A percentile compares a stretch with the other conserved stretches of the same genome.
Evolutionary conservation across 2,888 invertebrate genomes (phyloP).

Genomic region (Coremacera marginata): DNA sequence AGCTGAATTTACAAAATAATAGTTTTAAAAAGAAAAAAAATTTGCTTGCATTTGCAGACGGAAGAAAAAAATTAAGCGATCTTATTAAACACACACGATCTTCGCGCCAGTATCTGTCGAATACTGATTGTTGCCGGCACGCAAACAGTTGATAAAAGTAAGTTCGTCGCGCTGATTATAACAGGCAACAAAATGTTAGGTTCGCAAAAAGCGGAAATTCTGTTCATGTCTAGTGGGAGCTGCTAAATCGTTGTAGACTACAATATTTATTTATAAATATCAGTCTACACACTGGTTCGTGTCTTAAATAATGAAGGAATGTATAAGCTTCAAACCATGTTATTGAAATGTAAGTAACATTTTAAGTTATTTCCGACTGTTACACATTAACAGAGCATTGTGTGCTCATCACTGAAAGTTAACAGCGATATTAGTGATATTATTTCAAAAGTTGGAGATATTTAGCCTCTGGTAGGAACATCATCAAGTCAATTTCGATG

Average conservation of each 20-base stretch:
- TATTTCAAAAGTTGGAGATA: too few species aligned
- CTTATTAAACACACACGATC: slow-evolving; percentile 8
- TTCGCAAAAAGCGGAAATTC: not conserved
- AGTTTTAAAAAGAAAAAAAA: not conserved
- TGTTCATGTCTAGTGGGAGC: not conserved
- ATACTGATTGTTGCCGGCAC: slow-evolving; percentile 16
- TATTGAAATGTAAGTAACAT: not conserved
- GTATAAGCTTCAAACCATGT: not conserved
- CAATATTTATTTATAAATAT: not conserved
- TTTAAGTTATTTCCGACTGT: too few species aligned
- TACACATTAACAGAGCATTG: too few species aligned
- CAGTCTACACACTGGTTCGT: not conserved
- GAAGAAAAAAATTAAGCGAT: not conserved
- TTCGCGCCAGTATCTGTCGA: slow-evolving; percentile 21
- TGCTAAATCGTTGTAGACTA: not conserved
- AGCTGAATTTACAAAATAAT: slow-evolving; percentile 4
- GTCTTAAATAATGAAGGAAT: not conserved
- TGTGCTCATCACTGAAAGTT: too few species aligned
- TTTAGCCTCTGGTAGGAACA: too few species aligned
- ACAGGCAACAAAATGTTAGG: not conserved
- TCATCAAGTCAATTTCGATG: too few species aligned
- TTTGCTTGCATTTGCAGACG: not conserved
- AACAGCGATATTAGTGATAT: too few species aligned
- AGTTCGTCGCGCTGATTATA: not conserved
- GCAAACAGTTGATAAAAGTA: slow-evolving; percentile 9